Conservation (phyloP, 2,113 vertebrate genomes). For the Himantopus leucocephalus region DNA sequence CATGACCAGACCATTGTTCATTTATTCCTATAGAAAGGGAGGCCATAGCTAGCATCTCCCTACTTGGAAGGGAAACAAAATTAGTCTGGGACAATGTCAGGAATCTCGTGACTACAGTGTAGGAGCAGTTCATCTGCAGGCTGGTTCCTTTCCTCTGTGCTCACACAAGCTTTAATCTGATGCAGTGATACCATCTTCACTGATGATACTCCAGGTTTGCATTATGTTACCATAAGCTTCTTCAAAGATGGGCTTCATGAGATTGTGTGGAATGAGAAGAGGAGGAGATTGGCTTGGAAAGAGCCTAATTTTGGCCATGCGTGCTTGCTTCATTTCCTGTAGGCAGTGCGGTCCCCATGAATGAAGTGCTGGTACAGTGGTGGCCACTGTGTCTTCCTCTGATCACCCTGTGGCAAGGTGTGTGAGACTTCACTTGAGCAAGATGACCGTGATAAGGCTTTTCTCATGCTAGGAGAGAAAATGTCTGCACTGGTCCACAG, state of each 20-base stretch:
- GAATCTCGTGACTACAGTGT: background rate
- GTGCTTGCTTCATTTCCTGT: background rate
- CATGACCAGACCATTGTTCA: fast-evolving
- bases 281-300: background rate
- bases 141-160: background rate
- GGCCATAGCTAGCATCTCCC: background rate
- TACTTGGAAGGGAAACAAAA: background rate
- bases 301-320: background rate
- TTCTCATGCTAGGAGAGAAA: background rate
- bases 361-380: background rate
- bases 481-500: background rate
- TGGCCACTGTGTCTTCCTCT: background rate
- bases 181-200: background rate
- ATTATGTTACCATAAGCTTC: background rate
- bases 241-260: background rate
- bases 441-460: background rate
- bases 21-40: background rate
- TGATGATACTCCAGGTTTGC: background rate
- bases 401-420: background rate
- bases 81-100: background rate
- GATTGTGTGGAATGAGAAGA: background rate
- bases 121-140: background rate
- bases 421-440: background rate
- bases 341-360: background rate
- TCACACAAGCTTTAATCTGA: background rate